phyloP scores from a whole-genome alignment of 2,113 vertebrate genomes.

The Castor canadensis region DNA sequence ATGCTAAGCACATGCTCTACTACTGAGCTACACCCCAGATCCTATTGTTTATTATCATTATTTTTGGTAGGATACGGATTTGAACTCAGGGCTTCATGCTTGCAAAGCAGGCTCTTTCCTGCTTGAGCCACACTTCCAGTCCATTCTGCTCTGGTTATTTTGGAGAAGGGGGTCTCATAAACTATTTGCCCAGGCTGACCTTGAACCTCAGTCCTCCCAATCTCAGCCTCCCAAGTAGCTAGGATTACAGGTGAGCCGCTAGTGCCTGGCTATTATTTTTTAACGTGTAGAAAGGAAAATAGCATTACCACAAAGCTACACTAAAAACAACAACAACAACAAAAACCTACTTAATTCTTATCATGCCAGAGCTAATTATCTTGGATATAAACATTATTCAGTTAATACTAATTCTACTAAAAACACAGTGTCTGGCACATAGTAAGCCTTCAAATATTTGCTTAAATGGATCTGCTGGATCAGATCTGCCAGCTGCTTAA shows the following conservation, averaged over 20 bases:
- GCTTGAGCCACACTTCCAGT: no score
- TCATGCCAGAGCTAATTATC: neutral
- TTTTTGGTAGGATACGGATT: no score
- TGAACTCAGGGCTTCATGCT: no score
- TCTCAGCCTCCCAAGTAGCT: no score
- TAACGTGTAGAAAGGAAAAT: constrained; percentile 23
- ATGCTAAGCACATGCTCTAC: neutral
- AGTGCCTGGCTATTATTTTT: no score
- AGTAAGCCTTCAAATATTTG: constrained; percentile 42
- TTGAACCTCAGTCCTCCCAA: no score
- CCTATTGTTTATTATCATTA: no score
- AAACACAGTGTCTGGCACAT: constrained; percentile 2
- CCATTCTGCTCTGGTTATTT: no score
- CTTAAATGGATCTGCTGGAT: neutral
- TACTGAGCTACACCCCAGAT: neutral
- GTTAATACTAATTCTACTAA: constrained; percentile 40
- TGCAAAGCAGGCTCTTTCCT: no score
- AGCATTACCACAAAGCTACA: neutral
- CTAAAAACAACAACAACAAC: constrained; percentile 26
- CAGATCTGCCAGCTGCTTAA: constrained; percentile 14
- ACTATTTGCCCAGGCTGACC: no score
- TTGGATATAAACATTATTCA: neutral
- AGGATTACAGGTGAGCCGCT: no score
- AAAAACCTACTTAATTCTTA: neutral
- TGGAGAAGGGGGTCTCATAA: no score